A percentile compares a stretch with the other conserved stretches of the same genome.
These are phyloP conservation scores for Drosophila ogumai DNA, from an alignment of 1,140 invertebrate genomes.

Conservation along the genomic window DNA sequence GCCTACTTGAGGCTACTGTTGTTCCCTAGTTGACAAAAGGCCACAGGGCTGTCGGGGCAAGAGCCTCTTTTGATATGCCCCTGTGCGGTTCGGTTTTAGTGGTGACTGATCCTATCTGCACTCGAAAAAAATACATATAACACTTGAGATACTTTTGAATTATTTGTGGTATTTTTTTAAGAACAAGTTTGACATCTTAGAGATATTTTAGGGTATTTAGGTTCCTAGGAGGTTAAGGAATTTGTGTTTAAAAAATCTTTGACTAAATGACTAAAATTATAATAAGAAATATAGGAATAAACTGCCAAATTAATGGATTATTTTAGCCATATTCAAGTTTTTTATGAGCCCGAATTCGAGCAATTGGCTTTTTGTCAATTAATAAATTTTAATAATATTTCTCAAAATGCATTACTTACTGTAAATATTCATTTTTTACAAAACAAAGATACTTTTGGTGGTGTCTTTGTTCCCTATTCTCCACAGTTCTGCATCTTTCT, in stretches of 20 bases:
- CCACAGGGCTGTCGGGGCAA: slow-evolving; percentile 9
- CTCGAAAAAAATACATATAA: slow-evolving; percentile 3
- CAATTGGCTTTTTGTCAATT: neutral
- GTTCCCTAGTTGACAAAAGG: slow-evolving; percentile 41
- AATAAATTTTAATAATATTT: neutral
- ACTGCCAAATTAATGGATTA: neutral
- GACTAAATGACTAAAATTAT: no score
- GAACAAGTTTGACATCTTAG: neutral
- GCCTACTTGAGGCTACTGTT: slow-evolving; percentile 46
- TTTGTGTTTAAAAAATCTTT: neutral
- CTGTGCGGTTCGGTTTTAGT: slow-evolving; percentile 37
- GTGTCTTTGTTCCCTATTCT: slow-evolving; percentile 8
- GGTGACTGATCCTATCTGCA: slow-evolving; percentile 41
- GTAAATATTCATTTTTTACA: neutral
- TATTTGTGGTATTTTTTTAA: neutral
- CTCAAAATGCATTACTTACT: neutral
- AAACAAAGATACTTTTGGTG: neutral
- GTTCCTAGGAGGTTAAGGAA: neutral
- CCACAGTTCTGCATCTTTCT: neutral
- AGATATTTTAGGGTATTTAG: no score
- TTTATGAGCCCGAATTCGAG: rapidly evolving
- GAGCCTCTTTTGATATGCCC: slow-evolving; percentile 22
- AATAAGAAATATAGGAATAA: neutral
- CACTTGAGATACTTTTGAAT: neutral
- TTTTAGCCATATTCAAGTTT: neutral